Conservation (phyloP, 2,113 vertebrate species). For the Esox niger region DNA sequence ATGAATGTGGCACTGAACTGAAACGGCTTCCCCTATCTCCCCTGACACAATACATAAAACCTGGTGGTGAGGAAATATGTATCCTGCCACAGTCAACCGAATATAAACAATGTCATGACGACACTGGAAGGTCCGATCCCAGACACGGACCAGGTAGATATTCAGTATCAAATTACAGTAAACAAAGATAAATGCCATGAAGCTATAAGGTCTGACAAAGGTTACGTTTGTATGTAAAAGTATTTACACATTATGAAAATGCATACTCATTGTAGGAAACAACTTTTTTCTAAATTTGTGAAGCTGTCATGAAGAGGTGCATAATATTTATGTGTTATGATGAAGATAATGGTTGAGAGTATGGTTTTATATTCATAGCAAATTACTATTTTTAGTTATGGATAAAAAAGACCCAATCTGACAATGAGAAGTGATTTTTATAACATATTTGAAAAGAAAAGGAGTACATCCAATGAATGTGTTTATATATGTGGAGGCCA, state of each 20-base stretch:
- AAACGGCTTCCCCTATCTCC: too few relatives aligned
- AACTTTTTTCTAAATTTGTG: conserved; percentile 28
- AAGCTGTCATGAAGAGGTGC: conserved; percentile 24
- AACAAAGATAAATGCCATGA: too few relatives aligned
- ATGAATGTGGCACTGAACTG: too few relatives aligned
- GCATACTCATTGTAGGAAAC: neutral
- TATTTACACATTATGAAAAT: conserved; percentile 4
- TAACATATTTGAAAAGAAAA: conserved; percentile 24
- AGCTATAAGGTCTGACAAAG: too few relatives aligned
- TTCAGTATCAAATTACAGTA: too few relatives aligned
- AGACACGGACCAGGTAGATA: neutral
- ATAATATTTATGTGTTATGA: conserved; percentile 40
- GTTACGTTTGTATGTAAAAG: neutral
- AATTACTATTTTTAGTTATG: conserved; percentile 42
- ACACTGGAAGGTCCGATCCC: neutral
- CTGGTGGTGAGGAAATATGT: too few relatives aligned
- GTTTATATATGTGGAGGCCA: conserved; percentile 29
- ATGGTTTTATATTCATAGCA: conserved; percentile 46
- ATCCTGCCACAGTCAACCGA: neutral
- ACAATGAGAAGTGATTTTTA: conserved; percentile 16
- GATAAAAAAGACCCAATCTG: conserved; percentile 5
- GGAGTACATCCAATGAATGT: conserved; percentile 33
- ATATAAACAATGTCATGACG: neutral
- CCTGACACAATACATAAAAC: too few relatives aligned
- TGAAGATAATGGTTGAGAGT: conserved; percentile 6